Evolutionary conservation across 2,888 invertebrate genomes (phyloP), one percentile per base, ranked within the genome.

Genomic region (Thereva unica): DNA sequence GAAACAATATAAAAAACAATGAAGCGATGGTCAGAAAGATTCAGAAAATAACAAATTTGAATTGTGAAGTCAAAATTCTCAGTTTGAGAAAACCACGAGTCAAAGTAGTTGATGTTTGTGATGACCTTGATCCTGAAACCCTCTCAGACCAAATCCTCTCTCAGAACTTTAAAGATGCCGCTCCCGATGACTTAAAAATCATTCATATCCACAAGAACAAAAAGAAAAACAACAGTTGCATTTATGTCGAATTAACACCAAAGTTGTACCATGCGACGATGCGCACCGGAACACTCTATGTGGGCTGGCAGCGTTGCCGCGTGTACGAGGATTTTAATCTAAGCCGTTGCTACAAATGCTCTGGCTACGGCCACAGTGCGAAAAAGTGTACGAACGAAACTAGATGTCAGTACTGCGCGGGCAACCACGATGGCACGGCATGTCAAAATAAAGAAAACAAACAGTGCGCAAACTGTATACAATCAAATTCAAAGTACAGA

Each of bases 231-330:
- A 45, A 45, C 45, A 45, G 45, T 45, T 4, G 45, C 45, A 45
- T 45, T 45, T 45, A 10, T 45, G 45, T 45, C 45, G 45, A 45
- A n/a, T n/a, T n/a, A n/a, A n/a, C n/a, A n/a, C n/a, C n/a, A n/a
- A n/a, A n/a, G n/a, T n/a, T n/a, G n/a, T 45, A 45, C 45, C 45
- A 45, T 7, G 45, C 45, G 6, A 45, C 45, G 45, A 45, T 45
- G 45, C 45, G 45, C 45, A 45, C 4, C 45, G 6, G 45, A 45
- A 45, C 45, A 45, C 45, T 45, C 12, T 4, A 45, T 45, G 45
- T 45, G 45, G 45, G 45, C n/a, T 45, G 45, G 4, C 45, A 45
- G 45, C 45, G 45, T 45, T 45, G 45, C 45, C 45, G 45, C 45
- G 45, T 45, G 45, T 45, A 45, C 7, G 45, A 45, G 45, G 45